Percentiles rank a stretch among this genome's conserved stretches.
Conservation (phyloP, 2,113 vertebrate genomes). For the Sinocyclocheilus anshuiensis region DNA sequence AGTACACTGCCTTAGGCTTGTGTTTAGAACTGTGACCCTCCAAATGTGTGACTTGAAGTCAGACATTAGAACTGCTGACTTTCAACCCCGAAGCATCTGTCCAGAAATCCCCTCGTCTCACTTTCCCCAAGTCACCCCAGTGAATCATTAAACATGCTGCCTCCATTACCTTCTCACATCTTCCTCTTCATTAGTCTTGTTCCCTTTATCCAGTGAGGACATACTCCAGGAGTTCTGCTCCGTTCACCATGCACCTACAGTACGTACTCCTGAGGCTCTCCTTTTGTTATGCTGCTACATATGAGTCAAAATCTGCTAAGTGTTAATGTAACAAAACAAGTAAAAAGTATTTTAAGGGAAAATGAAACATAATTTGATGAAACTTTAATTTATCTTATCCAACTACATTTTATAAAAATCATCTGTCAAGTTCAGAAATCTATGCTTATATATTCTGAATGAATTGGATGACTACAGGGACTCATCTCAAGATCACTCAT, state of each 20-base stretch:
- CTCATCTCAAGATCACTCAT: too few species aligned
- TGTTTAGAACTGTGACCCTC: constrained; percentile 9
- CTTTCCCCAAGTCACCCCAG: neutral
- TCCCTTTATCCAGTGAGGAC: neutral
- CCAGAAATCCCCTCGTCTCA: neutral
- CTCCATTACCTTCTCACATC: neutral
- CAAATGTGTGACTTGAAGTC: constrained; percentile 59
- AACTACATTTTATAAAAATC: too few species aligned
- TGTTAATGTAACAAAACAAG: too few species aligned
- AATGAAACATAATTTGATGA: too few species aligned
- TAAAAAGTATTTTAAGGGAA: too few species aligned
- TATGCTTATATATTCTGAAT: too few species aligned
- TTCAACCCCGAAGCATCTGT: neutral
- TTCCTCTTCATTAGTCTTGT: neutral
- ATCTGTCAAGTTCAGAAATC: too few species aligned
- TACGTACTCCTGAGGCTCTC: neutral
- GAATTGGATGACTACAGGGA: too few species aligned
- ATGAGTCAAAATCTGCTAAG: too few species aligned
- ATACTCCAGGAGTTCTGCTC: neutral
- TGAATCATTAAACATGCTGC: neutral
- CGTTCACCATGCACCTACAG: neutral
- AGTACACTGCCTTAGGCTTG: constrained; percentile 15
- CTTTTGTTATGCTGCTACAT: too few species aligned
- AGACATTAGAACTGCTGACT: constrained; percentile 56
- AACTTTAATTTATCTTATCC: too few species aligned